Evolutionary conservation across 2,888 invertebrate species (phyloP), one percentile per base, ranked within the genome.

Genomic region (Temnothorax unifasciatus): DNA sequence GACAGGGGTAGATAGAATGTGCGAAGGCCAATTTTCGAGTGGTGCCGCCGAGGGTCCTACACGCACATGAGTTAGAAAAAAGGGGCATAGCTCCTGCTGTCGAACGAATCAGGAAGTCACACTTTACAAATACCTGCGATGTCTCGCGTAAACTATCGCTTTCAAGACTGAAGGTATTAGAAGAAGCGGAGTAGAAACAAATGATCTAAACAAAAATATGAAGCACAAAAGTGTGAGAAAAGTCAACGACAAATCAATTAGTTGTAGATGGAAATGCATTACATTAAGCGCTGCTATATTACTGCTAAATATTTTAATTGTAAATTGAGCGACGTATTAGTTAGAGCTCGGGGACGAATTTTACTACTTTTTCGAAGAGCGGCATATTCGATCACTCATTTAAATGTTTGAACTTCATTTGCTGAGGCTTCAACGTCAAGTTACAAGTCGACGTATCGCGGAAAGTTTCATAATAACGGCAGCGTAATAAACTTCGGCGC

Each of bases 21-120:
- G 82, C 85, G 89, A 86, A 92, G 93, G 91, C 92, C 92, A 93
- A 92, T 93, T 88, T 90, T 92, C 91, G 91, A 92, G 92, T 90
- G 91, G 89, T 86, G 87, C 69, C 50, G 25, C 8, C 21, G 59
- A 41, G 84, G 87, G 87, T 85, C 79, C 75, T 64, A 83, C 38
- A 73, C 38, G 63, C 18, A 50, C 52, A 69, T 59, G 68, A 57
- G 68, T 83, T 85, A 82, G 87, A 88, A 87, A 50, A 84, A 83
- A 66, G 15, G 63, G 63, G 82, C 64, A 83, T 69, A 25, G 69
- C 57, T 52, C 21, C 18, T 57, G 38, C 64, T 68, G 52, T 61
- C 34, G 75, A 83, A 63, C 76, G 82, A 88, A 90, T 91, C 90
- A 85, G 68, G 63, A 86, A 91, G 92, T 91, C 91, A 85, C 64